Base-by-base conservation (phyloP, 2,797 vertebrate genomes). In the Dipus sagitta region DNA sequence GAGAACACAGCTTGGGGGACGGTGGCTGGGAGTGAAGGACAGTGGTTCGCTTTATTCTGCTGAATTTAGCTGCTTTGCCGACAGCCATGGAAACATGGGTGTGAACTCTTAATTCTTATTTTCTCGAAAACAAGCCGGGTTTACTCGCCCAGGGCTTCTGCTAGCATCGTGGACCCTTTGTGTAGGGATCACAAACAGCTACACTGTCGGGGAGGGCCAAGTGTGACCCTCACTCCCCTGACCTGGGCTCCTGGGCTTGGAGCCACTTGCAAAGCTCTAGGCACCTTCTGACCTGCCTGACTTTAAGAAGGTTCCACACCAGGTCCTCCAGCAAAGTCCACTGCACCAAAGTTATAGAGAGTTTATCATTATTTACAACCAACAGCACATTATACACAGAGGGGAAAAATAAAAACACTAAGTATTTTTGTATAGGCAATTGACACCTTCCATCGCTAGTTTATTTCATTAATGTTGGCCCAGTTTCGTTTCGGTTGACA, bases 101-200 rank as follows among this genome's bases (percentile, higher is more conserved):
- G n/a, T 42, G 42, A 83, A 30, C 21, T 71, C 60, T 89, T 64
- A 47, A 47, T 87, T 70, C 17, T 47, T 79, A 81, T 47, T 71
- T 83, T 75, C 71, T 76, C 42, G 30, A 30, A 68, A 92, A 92
- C 92, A 91, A 62, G 6, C 86, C 58, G 85, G 58, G 30, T 78
- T 82, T 32, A 52, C 65, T 71, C 52, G 58, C 24, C 34, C 54
- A 32, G 18, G 47, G 74, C 32, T 91, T 86, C 70, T 86, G 71
- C 75, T 23, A 34, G 54, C 62, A 79, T 10, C 23, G 5, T 83
- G n/a, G 54, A 65, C 30, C 11, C 24, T 74, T 5, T 90, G 76
- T 38, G 71, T 47, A 67, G 64, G 6, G 67, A 68, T 76, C 21
- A 65, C 8, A 76, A 42, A 84, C 38, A 71, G 18, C 70, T 3